Percentiles rank a stretch among this genome's conserved stretches.
Conservation (phyloP, 2,113 vertebrate species). For the Lynx canadensis region DNA sequence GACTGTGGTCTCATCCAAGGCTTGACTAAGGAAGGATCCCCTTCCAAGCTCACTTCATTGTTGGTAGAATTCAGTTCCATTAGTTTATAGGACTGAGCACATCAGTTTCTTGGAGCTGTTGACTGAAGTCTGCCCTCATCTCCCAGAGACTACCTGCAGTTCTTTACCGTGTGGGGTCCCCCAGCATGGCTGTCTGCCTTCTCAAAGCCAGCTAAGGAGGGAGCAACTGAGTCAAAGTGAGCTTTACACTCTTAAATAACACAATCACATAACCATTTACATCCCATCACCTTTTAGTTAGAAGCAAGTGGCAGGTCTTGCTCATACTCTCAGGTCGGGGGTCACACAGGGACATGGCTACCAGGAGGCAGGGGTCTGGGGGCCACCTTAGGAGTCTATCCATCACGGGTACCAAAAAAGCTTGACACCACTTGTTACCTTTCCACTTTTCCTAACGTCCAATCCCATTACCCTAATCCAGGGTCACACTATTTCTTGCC, state of each 20-base stretch:
- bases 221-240: background rate
- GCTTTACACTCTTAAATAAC: background rate
- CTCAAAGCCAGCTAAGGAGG: background rate
- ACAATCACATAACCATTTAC: background rate
- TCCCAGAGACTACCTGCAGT: background rate
- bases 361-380: background rate
- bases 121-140: background rate
- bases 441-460: background rate
- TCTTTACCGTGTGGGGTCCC: background rate
- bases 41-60: background rate
- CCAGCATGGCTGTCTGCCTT: background rate
- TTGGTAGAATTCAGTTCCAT: background rate
- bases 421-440: background rate
- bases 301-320: background rate
- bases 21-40: background rate
- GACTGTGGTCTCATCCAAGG: background rate
- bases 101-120: background rate
- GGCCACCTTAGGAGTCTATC: background rate
- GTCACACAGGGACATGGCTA: background rate
- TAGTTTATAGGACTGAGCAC: background rate
- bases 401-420: background rate
- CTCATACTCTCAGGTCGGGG: background rate
- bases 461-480: background rate
- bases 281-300: background rate
- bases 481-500: background rate